A percentile compares a stretch with the other conserved stretches of the same genome.
Conservation (phyloP, 2,113 vertebrate genomes). For the Taurulus bubalis region DNA sequence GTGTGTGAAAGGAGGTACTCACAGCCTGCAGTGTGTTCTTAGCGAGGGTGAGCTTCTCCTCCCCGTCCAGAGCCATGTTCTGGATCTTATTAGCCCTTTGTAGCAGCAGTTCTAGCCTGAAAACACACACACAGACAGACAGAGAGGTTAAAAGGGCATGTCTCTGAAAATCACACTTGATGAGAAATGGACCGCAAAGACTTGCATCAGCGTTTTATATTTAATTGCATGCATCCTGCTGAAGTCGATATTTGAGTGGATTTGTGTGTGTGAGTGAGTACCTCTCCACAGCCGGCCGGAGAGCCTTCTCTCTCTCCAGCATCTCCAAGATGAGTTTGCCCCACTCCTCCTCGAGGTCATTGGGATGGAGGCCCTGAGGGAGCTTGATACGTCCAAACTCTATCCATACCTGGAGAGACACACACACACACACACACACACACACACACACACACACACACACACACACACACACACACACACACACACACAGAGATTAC, state of each 20-base stretch:
- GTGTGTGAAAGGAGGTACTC: constrained; percentile 73
- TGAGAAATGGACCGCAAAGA: neutral
- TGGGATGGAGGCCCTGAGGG: constrained; percentile 94
- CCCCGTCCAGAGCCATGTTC: constrained; percentile 95
- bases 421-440: neutral
- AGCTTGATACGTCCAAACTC: constrained; percentile 97
- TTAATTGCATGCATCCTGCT: neutral
- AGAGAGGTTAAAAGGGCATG: neutral
- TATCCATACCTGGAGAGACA: constrained; percentile 89
- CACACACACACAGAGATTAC: neutral
- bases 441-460: neutral
- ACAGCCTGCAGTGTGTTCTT: constrained; percentile 97
- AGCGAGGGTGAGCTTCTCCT: constrained; percentile 96
- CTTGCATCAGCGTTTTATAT: neutral
- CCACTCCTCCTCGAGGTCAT: constrained; percentile 97
- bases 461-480: neutral
- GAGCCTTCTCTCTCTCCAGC: constrained; percentile 95
- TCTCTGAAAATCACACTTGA: constrained; percentile 1
- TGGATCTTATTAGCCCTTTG: constrained; percentile 98
- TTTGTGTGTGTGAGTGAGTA: constrained; percentile 51
- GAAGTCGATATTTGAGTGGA: neutral
- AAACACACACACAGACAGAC: constrained; percentile 31
- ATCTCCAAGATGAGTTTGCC: constrained; percentile 98
- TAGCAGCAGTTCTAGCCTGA: constrained; percentile 93
- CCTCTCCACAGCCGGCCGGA: constrained; percentile 95